Conservation (phyloP, 2,797 vertebrate genomes). For the Gambusia yucatana region DNA sequence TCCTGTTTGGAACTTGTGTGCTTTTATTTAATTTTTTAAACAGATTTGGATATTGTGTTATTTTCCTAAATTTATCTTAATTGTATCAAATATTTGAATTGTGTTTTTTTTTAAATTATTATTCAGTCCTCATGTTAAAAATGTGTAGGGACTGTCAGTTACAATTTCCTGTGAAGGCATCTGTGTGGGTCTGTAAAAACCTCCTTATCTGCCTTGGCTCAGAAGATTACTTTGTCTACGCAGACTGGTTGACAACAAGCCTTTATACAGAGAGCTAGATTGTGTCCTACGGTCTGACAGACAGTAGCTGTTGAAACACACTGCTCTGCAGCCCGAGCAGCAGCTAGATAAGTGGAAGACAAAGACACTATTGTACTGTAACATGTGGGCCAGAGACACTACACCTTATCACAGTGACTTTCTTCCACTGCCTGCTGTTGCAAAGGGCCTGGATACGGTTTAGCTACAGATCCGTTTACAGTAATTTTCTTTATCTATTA, state of each 20-base stretch:
- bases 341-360: slow-evolving; percentile 74
- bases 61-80: not conserved
- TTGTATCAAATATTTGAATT: not conserved
- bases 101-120: not conserved
- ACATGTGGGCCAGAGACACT: slow-evolving; percentile 67
- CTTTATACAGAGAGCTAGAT: slow-evolving; percentile 57
- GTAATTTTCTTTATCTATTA: slow-evolving; percentile 40
- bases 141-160: slow-evolving; percentile 21
- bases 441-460: slow-evolving; percentile 39
- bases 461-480: slow-evolving; percentile 37
- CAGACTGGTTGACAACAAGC: slow-evolving; percentile 60
- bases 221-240: slow-evolving; percentile 63
- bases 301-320: slow-evolving; percentile 70
- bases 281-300: slow-evolving; percentile 69
- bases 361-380: slow-evolving; percentile 73
- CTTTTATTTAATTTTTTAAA: slow-evolving; percentile 21
- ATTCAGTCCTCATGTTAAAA: not conserved
- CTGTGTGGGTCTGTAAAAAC: slow-evolving; percentile 53
- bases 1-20: slow-evolving; percentile 4
- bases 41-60: slow-evolving; percentile 11
- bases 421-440: slow-evolving; percentile 47
- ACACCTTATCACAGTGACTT: slow-evolving; percentile 62
- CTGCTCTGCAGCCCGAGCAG: slow-evolving; percentile 52
- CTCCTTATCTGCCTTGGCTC: slow-evolving; percentile 61
- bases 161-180: slow-evolving; percentile 37